Base-by-base conservation (phyloP, 2,888 invertebrate genomes). In the Andrena haemorrhoa region DNA sequence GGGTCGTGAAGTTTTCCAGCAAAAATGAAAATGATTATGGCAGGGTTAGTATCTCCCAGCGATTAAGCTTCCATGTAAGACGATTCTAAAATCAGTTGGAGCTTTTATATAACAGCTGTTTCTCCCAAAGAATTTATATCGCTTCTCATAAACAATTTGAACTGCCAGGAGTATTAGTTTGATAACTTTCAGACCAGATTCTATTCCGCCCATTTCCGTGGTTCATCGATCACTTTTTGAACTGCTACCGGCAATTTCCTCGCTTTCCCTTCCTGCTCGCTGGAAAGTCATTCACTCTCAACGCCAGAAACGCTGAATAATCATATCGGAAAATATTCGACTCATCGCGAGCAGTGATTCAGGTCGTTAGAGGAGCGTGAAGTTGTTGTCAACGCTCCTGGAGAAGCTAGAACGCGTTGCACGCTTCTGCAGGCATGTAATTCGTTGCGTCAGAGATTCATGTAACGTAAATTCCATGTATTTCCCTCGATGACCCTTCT, bases 201-300 rank as follows among this genome's bases (percentile, higher is more conserved):
- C 56, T 23, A 8, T 23, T 20, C 3, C 20, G 26, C 8, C 3
- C 7, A 23, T 23, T 12, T 16, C 29, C 29, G 8, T 16, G 7
- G 26, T 10, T 66, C 29, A 77, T 73, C 53, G 23, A 68, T 68
- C 16, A 12, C 10, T 35, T 71, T 53, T 61, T 10, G 16, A 66
- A 3, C 2, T 10, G n/a, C n/a, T 29, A 69, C 69, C 23, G 23
- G 12, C n/a, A 41, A 61, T 77, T 76, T 71, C 65, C 66, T 65
- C 68, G 66, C 78, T 80, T 80, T 80, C 78, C 78, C 79, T 80
- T 78, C 78, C 72, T 71, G 72, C 56, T 78, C 23, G 29, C 31
- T 76, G 58, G 70, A 69, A 72, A 80, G 61, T 53, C 49, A 68
- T 72, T 72, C 72, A 23, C 79, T 78, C 78, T 68, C 80, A 20